These are phyloP conservation scores for Galerucella calmariensis DNA, from an alignment of 2,888 invertebrate genomes.

Conservation along the genomic window DNA sequence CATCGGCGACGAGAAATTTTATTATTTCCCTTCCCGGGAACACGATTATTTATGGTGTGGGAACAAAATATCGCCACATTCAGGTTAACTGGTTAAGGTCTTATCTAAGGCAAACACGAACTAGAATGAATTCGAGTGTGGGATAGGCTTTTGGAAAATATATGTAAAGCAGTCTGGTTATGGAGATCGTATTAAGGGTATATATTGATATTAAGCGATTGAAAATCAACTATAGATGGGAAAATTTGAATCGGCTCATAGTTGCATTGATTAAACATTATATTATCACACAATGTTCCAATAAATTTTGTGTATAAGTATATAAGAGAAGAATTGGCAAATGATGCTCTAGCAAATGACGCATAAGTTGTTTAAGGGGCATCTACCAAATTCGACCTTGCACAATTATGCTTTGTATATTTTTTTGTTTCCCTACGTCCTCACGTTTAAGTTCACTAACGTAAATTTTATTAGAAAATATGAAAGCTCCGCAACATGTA, in stretches of 20 bases:
- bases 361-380: no score
- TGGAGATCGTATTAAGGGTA: neutral
- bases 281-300: neutral
- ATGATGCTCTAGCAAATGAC: no score
- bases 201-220: neutral
- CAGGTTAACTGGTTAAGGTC: constrained; percentile 31
- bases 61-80: constrained; percentile 34
- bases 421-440: no score
- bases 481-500: no score
- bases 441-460: no score
- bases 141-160: constrained; percentile 22
- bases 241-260: neutral
- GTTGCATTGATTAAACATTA: neutral
- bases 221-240: neutral
- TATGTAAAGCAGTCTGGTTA: constrained; percentile 18
- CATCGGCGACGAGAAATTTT: constrained; percentile 25
- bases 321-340: no score
- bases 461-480: no score
- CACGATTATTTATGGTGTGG: constrained; percentile 35
- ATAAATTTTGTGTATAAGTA: neutral
- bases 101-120: constrained; percentile 36
- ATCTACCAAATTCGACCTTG: no score
- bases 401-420: no score
- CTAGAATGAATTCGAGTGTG: constrained; percentile 30
- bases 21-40: constrained; percentile 27